These are phyloP conservation scores for Ennomos quercinarius DNA, from an alignment of 2,888 invertebrate genomes.

Conservation along the genomic window DNA sequence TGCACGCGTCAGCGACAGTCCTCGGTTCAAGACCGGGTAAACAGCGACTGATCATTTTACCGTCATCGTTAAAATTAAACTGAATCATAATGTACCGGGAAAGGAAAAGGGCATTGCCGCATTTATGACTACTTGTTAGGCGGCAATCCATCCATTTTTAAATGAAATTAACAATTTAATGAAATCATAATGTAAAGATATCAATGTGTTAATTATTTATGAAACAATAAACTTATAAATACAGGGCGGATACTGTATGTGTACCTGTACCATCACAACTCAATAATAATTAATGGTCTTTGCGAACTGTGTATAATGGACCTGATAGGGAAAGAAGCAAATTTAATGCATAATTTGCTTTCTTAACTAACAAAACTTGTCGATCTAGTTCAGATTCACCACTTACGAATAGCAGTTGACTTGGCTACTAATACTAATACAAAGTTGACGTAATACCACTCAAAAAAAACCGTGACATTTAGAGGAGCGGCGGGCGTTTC, in stretches of 20 bases:
- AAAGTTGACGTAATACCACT: constrained; percentile 45
- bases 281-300: constrained; percentile 14
- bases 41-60: constrained; percentile 51
- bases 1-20: constrained; percentile 61
- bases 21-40: constrained; percentile 69
- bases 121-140: constrained; percentile 31
- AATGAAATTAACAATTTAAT: constrained; percentile 17
- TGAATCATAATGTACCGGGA: constrained; percentile 57
- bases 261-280: too few species aligned
- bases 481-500: constrained; percentile 38
- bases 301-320: background rate
- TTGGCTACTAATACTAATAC: constrained; percentile 27
- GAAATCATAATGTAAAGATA: constrained; percentile 32
- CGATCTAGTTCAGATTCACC: too few species aligned
- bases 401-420: too few species aligned
- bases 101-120: constrained; percentile 36
- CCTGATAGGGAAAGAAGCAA: background rate
- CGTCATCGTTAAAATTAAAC: constrained; percentile 76
- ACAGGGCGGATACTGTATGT: constrained; percentile 20
- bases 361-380: too few species aligned
- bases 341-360: too few species aligned
- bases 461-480: constrained; percentile 48
- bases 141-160: constrained; percentile 38
- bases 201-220: constrained; percentile 35
- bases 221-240: constrained; percentile 22